Conservation (phyloP, 2,888 invertebrate genomes). For the Netelia melanura region DNA sequence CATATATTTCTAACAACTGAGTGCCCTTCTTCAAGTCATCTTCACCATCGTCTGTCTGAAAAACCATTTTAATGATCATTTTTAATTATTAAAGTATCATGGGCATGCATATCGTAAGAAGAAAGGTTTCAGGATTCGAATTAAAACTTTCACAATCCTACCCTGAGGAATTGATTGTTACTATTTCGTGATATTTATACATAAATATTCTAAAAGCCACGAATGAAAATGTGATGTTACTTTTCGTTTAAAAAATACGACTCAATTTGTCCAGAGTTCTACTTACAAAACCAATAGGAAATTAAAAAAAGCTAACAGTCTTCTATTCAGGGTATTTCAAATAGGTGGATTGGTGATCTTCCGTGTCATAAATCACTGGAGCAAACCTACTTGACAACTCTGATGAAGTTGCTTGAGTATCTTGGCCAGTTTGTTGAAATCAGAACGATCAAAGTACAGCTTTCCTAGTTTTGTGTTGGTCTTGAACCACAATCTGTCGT, state of each 20-base stretch:
- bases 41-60: conserved; percentile 97
- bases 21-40: conserved; percentile 99
- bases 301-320: background rate
- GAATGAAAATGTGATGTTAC: conserved; percentile 5
- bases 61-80: background rate
- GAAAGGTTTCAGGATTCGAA: background rate
- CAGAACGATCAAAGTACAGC: conserved; percentile 97
- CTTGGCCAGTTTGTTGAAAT: conserved; percentile 97
- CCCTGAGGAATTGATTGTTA: background rate
- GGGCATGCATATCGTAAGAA: background rate
- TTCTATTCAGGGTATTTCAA: background rate
- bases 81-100: too few species aligned
- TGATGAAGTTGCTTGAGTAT: conserved; percentile 98
- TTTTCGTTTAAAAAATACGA: conserved; percentile 1
- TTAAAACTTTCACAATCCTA: background rate
- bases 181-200: too few species aligned
- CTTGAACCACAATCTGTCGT: conserved; percentile 99
- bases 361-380: background rate
- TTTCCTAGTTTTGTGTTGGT: conserved; percentile 99
- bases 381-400: conserved; percentile 93
- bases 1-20: conserved; percentile 98
- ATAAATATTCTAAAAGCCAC: background rate
- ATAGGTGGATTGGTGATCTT: background rate
- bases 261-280: background rate
- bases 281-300: background rate